Evolutionary conservation across 1,140 invertebrate species (phyloP), one percentile per base, ranked within the genome.

Genomic region (Bombus huntii): DNA sequence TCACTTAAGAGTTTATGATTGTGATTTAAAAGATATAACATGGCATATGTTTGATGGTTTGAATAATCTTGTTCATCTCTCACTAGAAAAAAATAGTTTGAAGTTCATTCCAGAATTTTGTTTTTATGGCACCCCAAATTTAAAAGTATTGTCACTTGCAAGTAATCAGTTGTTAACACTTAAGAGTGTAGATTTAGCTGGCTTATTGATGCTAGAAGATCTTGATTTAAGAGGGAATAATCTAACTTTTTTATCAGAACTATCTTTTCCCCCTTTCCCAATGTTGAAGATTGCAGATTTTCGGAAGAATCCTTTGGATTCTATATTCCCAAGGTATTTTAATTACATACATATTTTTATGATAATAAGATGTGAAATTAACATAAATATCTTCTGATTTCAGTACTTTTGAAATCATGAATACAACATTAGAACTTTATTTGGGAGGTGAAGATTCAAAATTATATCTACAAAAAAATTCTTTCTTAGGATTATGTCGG

Each of bases 41-140:
- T 97, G 97, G 96, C 96, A 97, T 91, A 97, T 97, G 96, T 97
- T 97, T 89, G 96, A 97, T 81, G 96, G 96, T 28, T 91, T 97
- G 4, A 90, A 95, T 4, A 96, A 95, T 76, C 89, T 97, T 18
- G 93, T 96, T 83, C 96, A 96, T 88, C 94, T 97, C 31, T 96
- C 96, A 39, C 89, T 97, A 47, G 96, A 97, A 73, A 95, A 95
- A 80, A 97, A 97, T 88, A 95, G 96, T 68, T 95, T 97, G 15
- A 95, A 95, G 88, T 96, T 96, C 71, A 95, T 97, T 72, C 96
- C 97, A 18, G 96, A 97, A 75, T 97, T 97, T 92, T 96, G 96
- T 31, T 97, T 97, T 87, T 97, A 97, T 90, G 97, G 97, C 6
- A 96, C 97, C 3, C 95, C 96, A 28, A 96, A 96, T 88, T 91